Conservation (phyloP, 2,113 vertebrate species). For the Phalacrocorax pelagicus region DNA sequence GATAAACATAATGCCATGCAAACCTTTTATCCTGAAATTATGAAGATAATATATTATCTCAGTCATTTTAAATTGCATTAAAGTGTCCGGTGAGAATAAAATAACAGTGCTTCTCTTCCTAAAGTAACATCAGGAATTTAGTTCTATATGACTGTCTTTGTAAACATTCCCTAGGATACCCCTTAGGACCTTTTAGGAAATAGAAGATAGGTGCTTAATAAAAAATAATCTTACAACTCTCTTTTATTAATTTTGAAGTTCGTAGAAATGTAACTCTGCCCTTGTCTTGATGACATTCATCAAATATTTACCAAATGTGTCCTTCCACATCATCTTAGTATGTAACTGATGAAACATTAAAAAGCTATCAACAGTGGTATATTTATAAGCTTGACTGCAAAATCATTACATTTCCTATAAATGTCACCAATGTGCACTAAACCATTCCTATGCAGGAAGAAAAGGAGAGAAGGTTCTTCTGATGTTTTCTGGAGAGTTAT, state of each 20-base stretch:
- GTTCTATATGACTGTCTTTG: background rate
- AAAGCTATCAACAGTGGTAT: background rate
- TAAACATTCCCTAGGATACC: background rate
- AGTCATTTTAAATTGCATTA: background rate
- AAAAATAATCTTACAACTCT: background rate
- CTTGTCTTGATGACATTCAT: slow-evolving; percentile 40
- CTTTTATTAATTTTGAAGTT: background rate
- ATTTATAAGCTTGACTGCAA: slow-evolving; percentile 23
- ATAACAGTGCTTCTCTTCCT: background rate
- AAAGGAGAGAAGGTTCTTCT: background rate
- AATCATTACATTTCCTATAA: background rate
- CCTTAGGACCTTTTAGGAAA: background rate
- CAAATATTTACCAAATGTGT: slow-evolving; percentile 52
- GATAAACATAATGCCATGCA: background rate
- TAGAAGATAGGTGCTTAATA: background rate
- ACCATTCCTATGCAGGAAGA: background rate
- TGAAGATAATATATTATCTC: background rate
- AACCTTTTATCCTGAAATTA: background rate
- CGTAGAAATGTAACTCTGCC: background rate
- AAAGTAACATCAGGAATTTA: background rate
- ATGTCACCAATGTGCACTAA: background rate
- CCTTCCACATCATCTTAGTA: background rate
- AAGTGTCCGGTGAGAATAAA: background rate
- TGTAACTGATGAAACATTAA: slow-evolving; percentile 36
- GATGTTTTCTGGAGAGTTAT: background rate